Conservation (phyloP, 2,888 invertebrate genomes). For the Onthophagus sagittarius region DNA sequence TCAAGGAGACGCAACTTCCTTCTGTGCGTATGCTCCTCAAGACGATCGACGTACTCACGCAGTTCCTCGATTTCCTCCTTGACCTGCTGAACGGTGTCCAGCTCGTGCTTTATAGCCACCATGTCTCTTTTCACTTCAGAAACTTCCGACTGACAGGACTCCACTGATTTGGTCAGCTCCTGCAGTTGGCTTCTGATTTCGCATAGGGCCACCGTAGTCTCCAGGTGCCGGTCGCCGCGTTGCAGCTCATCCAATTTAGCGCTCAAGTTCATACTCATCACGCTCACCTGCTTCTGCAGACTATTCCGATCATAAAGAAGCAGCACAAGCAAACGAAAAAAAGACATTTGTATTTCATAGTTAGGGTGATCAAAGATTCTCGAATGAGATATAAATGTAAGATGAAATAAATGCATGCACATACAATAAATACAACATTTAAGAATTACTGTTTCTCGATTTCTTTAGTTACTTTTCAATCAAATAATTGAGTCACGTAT, state of each 20-base stretch:
- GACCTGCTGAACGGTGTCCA: constrained; percentile 91
- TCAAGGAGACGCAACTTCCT: constrained; percentile 86
- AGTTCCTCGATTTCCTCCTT: constrained; percentile 93
- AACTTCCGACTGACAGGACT: constrained; percentile 92
- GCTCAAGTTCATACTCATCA: constrained; percentile 95
- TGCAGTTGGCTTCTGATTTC: constrained; percentile 90
- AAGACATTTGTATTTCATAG: not conserved
- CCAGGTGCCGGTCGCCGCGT: constrained; percentile 81
- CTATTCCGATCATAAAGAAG: constrained; percentile 50
- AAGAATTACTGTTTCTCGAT: not conserved
- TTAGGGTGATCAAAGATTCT: not conserved
- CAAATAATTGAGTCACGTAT: not conserved
- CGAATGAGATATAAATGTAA: not conserved
- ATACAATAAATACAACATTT: not conserved
- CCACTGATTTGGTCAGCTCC: constrained; percentile 90
- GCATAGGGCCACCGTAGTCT: constrained; percentile 90
- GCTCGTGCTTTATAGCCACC: constrained; percentile 91
- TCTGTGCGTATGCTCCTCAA: constrained; percentile 88
- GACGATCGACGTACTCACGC: constrained; percentile 85
- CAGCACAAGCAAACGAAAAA: constrained; percentile 4
- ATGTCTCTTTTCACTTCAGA: constrained; percentile 91
- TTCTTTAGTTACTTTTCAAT: not conserved
- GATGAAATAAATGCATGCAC: not conserved
- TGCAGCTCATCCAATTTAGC: constrained; percentile 93
- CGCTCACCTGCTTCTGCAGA: constrained; percentile 96